Evolutionary conservation across 2,888 invertebrate genomes (phyloP), one percentile per base, ranked within the genome.

Genomic region (Limenitis camilla): DNA sequence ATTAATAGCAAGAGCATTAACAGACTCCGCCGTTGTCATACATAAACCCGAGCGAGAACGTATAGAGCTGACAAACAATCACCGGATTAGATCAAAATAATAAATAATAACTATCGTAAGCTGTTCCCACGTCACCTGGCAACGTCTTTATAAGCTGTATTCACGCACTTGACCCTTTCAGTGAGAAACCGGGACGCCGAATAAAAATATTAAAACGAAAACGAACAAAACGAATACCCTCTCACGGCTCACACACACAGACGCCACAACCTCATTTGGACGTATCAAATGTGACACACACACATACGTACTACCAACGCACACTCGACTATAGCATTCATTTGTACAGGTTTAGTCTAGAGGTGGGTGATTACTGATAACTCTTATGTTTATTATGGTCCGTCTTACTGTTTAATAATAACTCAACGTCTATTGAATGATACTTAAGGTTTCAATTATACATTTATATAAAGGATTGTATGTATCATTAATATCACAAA

Each of bases 161-260:
- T 77, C 76, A 75, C 73, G 62, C 73, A 75, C 79, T 81, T 83
- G 84, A 85, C 84, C 86, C 85, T 81, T 82, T 81, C 77, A 77
- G 75, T 72, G 61, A 73, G 73, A 71, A 67, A 66, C 64, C 62
- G 71, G 74, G 69, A 69, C 70, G 65, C 59, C 63, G 66, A 69
- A 72, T 70, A 68, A 74, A 75, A 78, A 74, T 75, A 76, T 74
- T 73, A 77, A 79, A 79, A 76, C 71, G 75, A 77, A 79, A 79
- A 76, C 71, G 75, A 74, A 79, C 69, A 76, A 78, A 78, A 73
- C 70, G 69, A 61, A 19, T 61, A 58, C 61, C 60, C 65, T 61
- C 63, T 58, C 64, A 62, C 62, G 56, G 53, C 54, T 53, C 56
- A 61, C 64, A 50, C 61, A 58, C 62, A 60, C 66, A 53, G 33